Evolutionary conservation across 2,888 invertebrate species (phyloP).

Genomic region (Acrocera orbiculus): DNA sequence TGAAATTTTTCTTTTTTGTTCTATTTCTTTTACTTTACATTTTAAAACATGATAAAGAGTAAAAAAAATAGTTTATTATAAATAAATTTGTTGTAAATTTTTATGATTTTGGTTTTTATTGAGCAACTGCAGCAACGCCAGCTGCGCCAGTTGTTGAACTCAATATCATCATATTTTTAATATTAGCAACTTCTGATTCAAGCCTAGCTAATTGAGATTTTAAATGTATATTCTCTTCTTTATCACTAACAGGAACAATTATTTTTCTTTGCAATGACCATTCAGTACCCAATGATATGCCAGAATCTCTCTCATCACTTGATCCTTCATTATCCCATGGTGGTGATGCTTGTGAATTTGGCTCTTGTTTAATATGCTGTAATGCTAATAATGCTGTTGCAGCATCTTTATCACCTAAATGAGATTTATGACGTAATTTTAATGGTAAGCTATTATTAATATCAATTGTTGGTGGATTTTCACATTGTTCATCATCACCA

Average conservation of each 20-base stretch:
- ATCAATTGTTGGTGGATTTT: constrained; percentile 36
- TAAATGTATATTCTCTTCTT: constrained; percentile 53
- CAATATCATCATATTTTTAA: constrained; percentile 65
- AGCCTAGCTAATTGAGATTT: constrained; percentile 74
- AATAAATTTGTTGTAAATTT: no score
- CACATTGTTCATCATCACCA: constrained; percentile 34
- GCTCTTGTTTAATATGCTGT: constrained; percentile 75
- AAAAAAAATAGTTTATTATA: no score
- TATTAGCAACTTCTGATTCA: constrained; percentile 77
- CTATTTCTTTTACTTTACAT: no score
- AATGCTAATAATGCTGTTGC: constrained; percentile 63
- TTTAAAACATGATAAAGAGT: no score
- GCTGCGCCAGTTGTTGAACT: constrained; percentile 24
- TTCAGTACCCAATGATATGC: constrained; percentile 53
- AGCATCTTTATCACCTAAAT: constrained; percentile 77
- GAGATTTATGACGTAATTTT: constrained; percentile 80
- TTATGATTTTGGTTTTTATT: no score
- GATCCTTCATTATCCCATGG: constrained; percentile 82
- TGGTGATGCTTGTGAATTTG: constrained; percentile 58
- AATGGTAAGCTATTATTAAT: constrained; percentile 69
- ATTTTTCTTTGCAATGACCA: constrained; percentile 27
- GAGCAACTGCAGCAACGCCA: constrained; percentile 10
- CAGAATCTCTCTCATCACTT: constrained; percentile 78
- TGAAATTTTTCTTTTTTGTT: no score
- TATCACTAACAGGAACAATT: constrained; percentile 14